phyloP scores from a whole-genome alignment of 2,888 invertebrate genomes.

The Dexiosoma caninum region DNA sequence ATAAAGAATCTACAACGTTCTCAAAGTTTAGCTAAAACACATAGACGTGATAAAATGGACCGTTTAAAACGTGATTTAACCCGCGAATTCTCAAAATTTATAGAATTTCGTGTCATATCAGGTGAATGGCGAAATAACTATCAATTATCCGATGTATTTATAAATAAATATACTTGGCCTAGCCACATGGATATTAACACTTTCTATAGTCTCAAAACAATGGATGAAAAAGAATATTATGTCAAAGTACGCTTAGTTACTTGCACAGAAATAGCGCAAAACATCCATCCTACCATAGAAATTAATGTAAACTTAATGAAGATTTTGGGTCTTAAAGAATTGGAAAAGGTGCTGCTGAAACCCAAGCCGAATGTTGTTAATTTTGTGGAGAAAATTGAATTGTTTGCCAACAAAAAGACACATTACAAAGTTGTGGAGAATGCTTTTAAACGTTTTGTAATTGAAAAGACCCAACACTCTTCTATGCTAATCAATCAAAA shows the following conservation, averaged over 20 bases:
- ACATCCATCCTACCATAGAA: conserved; percentile 75
- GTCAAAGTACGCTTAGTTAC: conserved; percentile 67
- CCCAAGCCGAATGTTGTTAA: conserved; percentile 75
- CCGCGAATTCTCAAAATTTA: conserved; percentile 71
- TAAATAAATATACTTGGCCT: conserved; percentile 74
- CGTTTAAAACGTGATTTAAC: conserved; percentile 73
- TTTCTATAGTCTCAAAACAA: conserved; percentile 72
- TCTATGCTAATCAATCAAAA: conserved; percentile 76
- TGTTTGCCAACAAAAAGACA: conserved; percentile 75
- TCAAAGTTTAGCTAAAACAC: conserved; percentile 66
- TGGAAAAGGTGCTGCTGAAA: conserved; percentile 74
- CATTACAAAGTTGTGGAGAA: conserved; percentile 77
- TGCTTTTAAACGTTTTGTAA: conserved; percentile 76
- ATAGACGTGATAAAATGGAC: conserved; percentile 74
- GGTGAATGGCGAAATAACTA: conserved; percentile 73
- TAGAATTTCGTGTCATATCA: conserved; percentile 75
- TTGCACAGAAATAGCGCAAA: conserved; percentile 65
- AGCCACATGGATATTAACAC: conserved; percentile 75
- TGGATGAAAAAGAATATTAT: conserved; percentile 72
- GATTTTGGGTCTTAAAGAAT: conserved; percentile 72
- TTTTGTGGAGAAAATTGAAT: conserved; percentile 77
- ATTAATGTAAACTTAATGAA: conserved; percentile 76
- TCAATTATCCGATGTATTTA: conserved; percentile 76
- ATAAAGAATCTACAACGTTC: conserved; percentile 68
- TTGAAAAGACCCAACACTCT: conserved; percentile 70